Evolutionary conservation across 2,797 vertebrate genomes (phyloP).

Genomic region (Acomys russatus): DNA sequence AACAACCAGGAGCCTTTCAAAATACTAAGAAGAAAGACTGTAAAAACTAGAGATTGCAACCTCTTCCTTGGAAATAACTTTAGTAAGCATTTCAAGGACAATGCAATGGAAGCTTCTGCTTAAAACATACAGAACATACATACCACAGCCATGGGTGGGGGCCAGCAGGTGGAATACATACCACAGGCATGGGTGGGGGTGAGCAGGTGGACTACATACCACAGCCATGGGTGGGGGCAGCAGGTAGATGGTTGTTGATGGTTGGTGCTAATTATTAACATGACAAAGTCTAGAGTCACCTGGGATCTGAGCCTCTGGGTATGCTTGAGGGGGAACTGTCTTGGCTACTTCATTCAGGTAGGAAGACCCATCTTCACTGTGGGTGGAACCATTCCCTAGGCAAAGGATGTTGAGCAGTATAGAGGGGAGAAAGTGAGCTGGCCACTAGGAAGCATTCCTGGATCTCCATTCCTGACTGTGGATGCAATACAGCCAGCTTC

Average conservation of each 20-base stretch:
- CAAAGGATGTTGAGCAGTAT: too few relatives aligned
- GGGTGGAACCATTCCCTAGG: not conserved
- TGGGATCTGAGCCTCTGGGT: not conserved
- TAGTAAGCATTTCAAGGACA: slow-evolving; percentile 57
- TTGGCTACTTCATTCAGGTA: not conserved
- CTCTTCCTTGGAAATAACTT: slow-evolving; percentile 52
- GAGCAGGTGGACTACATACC: not conserved
- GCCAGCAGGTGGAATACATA: not conserved
- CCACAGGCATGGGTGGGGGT: not conserved
- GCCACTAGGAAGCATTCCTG: not conserved
- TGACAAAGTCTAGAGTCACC: not conserved
- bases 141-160: not conserved
- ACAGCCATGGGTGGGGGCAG: not conserved
- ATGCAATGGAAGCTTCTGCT: slow-evolving; percentile 30
- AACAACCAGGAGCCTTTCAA: slow-evolving; percentile 32
- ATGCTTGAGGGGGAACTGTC: not conserved
- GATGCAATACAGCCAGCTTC: not conserved
- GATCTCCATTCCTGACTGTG: too few relatives aligned
- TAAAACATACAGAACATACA: not conserved
- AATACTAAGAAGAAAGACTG: slow-evolving; percentile 21
- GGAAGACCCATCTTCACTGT: not conserved
- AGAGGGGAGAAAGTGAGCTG: not conserved
- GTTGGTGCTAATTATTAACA: not conserved
- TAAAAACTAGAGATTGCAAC: slow-evolving; percentile 54
- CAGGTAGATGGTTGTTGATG: not conserved